Evolutionary conservation across 2,888 invertebrate genomes (phyloP).

Genomic region (Tubulanus polymorphus): DNA sequence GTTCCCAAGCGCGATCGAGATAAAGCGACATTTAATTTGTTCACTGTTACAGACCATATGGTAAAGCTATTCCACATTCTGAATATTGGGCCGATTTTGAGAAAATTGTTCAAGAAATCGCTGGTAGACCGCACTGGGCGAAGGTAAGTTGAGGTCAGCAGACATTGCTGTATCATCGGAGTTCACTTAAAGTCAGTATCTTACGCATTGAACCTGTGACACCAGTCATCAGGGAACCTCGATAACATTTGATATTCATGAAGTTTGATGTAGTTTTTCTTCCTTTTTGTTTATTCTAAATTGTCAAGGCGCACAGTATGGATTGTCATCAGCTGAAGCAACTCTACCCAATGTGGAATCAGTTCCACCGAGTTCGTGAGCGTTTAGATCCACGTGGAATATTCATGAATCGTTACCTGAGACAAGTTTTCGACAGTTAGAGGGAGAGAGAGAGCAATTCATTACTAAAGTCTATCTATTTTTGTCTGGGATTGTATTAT

Average conservation of each 20-base stretch:
- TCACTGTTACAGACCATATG: slow-evolving; percentile 40
- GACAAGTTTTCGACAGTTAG: slow-evolving; percentile 37
- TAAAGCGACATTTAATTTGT: background rate
- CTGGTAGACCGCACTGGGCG: slow-evolving; percentile 54
- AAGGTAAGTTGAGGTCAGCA: slow-evolving; percentile 29
- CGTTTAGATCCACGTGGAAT: slow-evolving; percentile 43
- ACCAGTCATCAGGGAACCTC: background rate
- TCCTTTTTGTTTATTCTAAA: slow-evolving; percentile 9
- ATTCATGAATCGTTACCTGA: slow-evolving; percentile 44
- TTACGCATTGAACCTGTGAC: background rate
- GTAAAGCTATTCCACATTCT: slow-evolving; percentile 32
- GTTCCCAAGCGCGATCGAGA: too few species aligned
- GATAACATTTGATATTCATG: background rate
- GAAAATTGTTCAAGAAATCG: slow-evolving; percentile 35
- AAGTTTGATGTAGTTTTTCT: background rate
- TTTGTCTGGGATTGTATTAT: too few species aligned
- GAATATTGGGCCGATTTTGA: slow-evolving; percentile 46
- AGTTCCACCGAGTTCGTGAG: slow-evolving; percentile 37
- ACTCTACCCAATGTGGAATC: slow-evolving; percentile 43
- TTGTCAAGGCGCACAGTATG: slow-evolving; percentile 42
- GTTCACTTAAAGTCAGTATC: background rate
- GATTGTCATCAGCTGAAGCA: slow-evolving; percentile 27
- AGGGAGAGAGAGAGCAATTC: too few species aligned
- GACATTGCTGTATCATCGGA: background rate
- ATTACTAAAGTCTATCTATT: too few species aligned